Evolutionary conservation across 35 echinoderm and acorn worm species (phyloP), one percentile per base, ranked within the genome.

Genomic region (Lytechinus pictus): DNA sequence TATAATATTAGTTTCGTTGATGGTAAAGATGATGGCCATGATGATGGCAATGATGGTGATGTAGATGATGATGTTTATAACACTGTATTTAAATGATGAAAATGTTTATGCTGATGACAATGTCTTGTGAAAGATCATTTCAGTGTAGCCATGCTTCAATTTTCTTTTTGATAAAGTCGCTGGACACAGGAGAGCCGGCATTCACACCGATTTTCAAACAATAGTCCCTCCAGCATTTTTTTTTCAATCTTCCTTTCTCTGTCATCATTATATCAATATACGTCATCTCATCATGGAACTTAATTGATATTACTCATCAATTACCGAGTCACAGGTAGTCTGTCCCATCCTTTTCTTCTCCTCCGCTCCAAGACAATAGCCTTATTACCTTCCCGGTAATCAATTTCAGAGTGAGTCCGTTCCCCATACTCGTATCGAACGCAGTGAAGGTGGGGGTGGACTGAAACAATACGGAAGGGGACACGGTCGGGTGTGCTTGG

Each of bases 251-350:
- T 79, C 21, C 66, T 79, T 79, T 16, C 19, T 24, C 19, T 79
- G 19, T 24, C 19, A 7, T 79, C 56, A 58, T 58, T 58, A 58
- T 11, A 58, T 11, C 9, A 58, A 58, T 7, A 71, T 71, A 71
- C 14, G 66, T 79, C 66, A 79, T 19, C 66, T 79, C 19, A 24
- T 79, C 66, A 79, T 79, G 66, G 21, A 79, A 79, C 19, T 79
- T 79, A 79, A 79, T 79, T 79, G 66, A 79, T 79, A 79, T 79
- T 79, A 79, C 66, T 79, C 66, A 79, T 79, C 66, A 79, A 79
- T 79, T 79, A 79, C 66, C 12, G 19, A 6, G 66, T 79, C 19
- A 24, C 66, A 79, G 66, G 66, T 24, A 79, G 66, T 79, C 19
- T 79, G 8, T 79, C 19, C 66, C 21, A 14, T 24, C 19, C 66